Evolutionary conservation across 2,888 invertebrate species (phyloP), one percentile per base, ranked within the genome.

Genomic region (Rhogogaster chlorosoma): DNA sequence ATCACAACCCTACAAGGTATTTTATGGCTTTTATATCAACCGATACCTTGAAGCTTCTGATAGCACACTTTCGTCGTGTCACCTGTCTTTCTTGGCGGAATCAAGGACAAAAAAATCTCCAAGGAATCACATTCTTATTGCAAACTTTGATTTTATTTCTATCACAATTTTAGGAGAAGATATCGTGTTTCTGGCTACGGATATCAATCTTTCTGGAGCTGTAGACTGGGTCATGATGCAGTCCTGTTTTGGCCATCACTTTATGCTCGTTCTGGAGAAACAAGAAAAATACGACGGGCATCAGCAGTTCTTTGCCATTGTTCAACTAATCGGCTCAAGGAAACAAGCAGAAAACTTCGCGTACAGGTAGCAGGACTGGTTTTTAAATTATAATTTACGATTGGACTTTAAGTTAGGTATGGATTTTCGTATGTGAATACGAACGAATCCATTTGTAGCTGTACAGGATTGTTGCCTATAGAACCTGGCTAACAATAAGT

Each of bases 181-280:
- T 93, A 99, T 99, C 90, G 99, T 99, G 83, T 99, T 99, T 94
- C 95, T 99, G 90, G 99, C 99, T 1, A 99, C 99, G 61, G 99
- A 99, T 94, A 99, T 99, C 87, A 99, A 99, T 94, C 95, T 99
- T 88, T 99, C 99, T 9, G 99, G 99, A 86, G 99, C 99, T 49
- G 99, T 99, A 12, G 99, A 99, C 94, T 99, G 99, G 99, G 98
- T 98, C 4, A 99, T 99, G 99, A 99, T 99, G 99, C 99, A 99
- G 94, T 99, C 99, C 42, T 99, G 99, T 94, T 99, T 99, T 93
- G 99, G 98, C 85, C 99, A 99, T 93, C 98, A 99, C 94, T 99
- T 99, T 92, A 99, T 99, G 99, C 95, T 99, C 88, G 99, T 99
- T 53, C 95, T 99, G 82, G 99, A 99, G 93, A 99, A 99, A 93